phyloP scores from a whole-genome alignment of 2,888 invertebrate genomes.

The Dasysyrphus tricinctus region DNA sequence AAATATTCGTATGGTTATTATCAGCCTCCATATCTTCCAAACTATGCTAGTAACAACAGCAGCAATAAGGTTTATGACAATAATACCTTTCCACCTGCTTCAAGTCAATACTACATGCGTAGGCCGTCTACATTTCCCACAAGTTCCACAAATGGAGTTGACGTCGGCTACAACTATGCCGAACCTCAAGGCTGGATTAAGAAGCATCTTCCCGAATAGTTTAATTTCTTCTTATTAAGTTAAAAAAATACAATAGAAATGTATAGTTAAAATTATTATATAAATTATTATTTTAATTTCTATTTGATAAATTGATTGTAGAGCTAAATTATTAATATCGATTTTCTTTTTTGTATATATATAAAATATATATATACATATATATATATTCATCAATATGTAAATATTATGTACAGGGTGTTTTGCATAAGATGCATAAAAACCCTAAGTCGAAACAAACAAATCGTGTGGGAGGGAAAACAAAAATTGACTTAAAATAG shows the following conservation, averaged over 20 bases:
- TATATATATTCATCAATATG: too few relatives aligned
- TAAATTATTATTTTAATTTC: constrained; percentile 57
- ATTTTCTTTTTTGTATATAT: not conserved
- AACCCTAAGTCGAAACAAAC: too few relatives aligned
- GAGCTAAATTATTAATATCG: not conserved
- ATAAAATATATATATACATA: too few relatives aligned
- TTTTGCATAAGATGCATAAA: too few relatives aligned
- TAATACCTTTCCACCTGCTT: constrained; percentile 53
- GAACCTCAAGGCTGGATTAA: constrained; percentile 71
- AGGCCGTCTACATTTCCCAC: constrained; percentile 59
- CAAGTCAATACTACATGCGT: constrained; percentile 57
- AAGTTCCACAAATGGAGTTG: constrained; percentile 60
- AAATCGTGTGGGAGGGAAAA: too few relatives aligned
- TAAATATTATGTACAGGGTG: too few relatives aligned
- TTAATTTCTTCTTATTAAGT: constrained; percentile 42
- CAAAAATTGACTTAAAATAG: too few relatives aligned
- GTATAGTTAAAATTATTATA: constrained; percentile 58
- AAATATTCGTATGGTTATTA: constrained; percentile 80
- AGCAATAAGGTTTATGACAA: constrained; percentile 75
- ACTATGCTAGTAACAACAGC: constrained; percentile 61
- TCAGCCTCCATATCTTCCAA: constrained; percentile 80
- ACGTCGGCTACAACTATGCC: constrained; percentile 59
- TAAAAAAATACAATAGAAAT: constrained; percentile 38
- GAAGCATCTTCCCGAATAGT: constrained; percentile 66
- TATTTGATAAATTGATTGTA: constrained; percentile 43